Percentiles rank a stretch among this genome's conserved stretches.
phyloP scores from a whole-genome alignment of 2,888 invertebrate genomes.

The Lathronympha strigana region DNA sequence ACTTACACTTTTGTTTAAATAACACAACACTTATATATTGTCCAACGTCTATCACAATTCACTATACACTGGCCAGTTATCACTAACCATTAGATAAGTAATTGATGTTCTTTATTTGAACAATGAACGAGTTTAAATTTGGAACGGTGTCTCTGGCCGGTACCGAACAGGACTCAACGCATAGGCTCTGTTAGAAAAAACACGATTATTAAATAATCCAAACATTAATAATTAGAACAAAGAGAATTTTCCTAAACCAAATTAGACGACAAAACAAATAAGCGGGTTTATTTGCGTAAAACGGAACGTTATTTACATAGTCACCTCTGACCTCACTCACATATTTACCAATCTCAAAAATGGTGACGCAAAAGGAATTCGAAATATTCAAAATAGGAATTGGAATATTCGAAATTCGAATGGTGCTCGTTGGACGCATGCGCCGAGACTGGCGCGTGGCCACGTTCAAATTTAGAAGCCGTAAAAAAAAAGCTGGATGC shows the following conservation, averaged over 20 bases:
- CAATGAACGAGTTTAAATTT: slow-evolving; percentile 53
- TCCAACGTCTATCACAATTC: slow-evolving; percentile 49
- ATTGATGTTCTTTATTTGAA: slow-evolving; percentile 56
- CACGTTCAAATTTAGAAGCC: slow-evolving; percentile 79
- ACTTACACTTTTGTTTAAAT: slow-evolving; percentile 53
- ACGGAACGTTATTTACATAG: slow-evolving; percentile 44
- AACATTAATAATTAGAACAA: slow-evolving; percentile 46
- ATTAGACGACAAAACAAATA: slow-evolving; percentile 29
- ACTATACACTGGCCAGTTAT: slow-evolving; percentile 53
- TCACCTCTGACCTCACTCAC: too few species aligned
- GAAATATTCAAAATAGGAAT: slow-evolving; percentile 46
- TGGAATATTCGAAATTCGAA: slow-evolving; percentile 54
- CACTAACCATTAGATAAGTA: slow-evolving; percentile 50
- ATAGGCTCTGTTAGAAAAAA: slow-evolving; percentile 61
- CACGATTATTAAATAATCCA: slow-evolving; percentile 44
- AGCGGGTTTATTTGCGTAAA: slow-evolving; percentile 35
- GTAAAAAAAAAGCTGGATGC: slow-evolving; percentile 73
- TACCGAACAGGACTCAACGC: slow-evolving; percentile 70
- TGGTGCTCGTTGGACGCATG: slow-evolving; percentile 69
- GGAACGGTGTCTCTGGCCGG: slow-evolving; percentile 61
- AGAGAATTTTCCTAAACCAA: neutral
- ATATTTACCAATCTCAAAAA: slow-evolving; percentile 63
- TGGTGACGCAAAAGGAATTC: slow-evolving; percentile 34
- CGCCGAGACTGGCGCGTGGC: slow-evolving; percentile 77
- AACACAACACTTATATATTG: slow-evolving; percentile 50